Evolutionary conservation across 2,113 vertebrate genomes (phyloP), one percentile per base, ranked within the genome.

Genomic region (Entelurus aequoreus): DNA sequence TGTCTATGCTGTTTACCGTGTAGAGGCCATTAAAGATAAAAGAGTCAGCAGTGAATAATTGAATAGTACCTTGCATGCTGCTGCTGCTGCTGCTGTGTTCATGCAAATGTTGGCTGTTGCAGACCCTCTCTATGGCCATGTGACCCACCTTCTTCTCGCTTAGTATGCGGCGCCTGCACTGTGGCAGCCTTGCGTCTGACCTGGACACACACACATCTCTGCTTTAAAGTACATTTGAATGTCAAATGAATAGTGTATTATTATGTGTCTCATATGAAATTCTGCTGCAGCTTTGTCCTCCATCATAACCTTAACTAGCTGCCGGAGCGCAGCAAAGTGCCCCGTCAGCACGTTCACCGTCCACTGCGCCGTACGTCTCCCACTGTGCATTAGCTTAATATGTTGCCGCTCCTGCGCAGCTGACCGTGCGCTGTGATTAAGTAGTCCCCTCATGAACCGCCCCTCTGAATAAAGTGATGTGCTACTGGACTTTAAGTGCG

Each of bases 291-390:
- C 37, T 51, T 40, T 40, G 35, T 66, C 75, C 60, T 51, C 64
- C 44, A 48, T 66, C 63, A 55, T 69, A 66, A 69, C 61, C 51
- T 70, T 53, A 67, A 44, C n/a, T 6, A 10, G 55, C n/a, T 38
- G 36, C 11, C 12, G 4, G 42, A 46, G 42, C 10, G 42, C 42
- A 46, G 42, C 54, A 56, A 1, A 66, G 62, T 5, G 71, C 71
- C 49, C 54, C 11, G n/a, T 85, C 81, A 83, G 84, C 80, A 65
- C 9, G 11, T 57, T 44, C 8, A 3, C 40, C 6, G 37, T 21
- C 38, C n/a, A 7, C 38, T 44, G 54, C 8, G 6, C 35, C 9
- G 5, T 42, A 9, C 12, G 6, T 9, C 53, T 42, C 37, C 37
- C 37, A 40, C 54, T 40, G 5, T 40, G 36, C 37, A 16, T 56